phyloP scores from a whole-genome alignment of 2,888 invertebrate genomes.

The Steromphala cineraria region DNA sequence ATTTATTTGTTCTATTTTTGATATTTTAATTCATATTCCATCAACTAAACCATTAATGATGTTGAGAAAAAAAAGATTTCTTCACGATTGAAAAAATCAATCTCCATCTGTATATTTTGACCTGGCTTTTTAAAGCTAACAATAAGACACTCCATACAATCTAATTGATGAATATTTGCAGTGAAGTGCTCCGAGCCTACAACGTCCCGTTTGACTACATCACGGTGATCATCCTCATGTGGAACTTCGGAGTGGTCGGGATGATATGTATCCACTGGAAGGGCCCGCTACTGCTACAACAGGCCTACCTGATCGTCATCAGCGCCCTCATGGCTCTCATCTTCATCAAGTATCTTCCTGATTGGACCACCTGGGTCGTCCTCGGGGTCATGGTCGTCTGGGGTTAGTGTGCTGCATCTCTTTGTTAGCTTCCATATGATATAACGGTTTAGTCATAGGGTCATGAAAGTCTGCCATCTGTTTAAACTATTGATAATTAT shows the following conservation, averaged over 20 bases:
- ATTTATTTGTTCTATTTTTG: no score
- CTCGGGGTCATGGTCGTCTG: slow-evolving; percentile 97
- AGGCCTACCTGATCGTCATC: slow-evolving; percentile 95
- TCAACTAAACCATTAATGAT: no score
- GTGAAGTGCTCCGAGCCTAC: slow-evolving; percentile 92
- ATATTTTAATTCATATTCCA: no score
- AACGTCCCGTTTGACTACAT: slow-evolving; percentile 97
- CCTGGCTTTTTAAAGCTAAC: no score
- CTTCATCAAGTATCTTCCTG: slow-evolving; percentile 98
- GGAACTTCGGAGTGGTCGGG: slow-evolving; percentile 96
- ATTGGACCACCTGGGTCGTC: slow-evolving; percentile 99
- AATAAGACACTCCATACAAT: no score
- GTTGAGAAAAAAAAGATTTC: no score
- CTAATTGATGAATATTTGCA: slow-evolving; percentile 73
- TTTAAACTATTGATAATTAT: no score
- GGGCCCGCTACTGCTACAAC: slow-evolving; percentile 93
- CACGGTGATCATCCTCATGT: slow-evolving; percentile 89
- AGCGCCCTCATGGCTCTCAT: slow-evolving; percentile 98
- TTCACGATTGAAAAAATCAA: no score
- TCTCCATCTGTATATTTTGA: no score
- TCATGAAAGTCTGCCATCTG: no score
- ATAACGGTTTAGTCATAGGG: no score
- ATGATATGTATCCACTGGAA: slow-evolving; percentile 99
- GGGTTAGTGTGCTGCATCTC: slow-evolving; percentile 80
- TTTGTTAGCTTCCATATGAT: not conserved